Evolutionary conservation across 2,888 invertebrate species (phyloP).

Genomic region (Chrysolina oricalcia): DNA sequence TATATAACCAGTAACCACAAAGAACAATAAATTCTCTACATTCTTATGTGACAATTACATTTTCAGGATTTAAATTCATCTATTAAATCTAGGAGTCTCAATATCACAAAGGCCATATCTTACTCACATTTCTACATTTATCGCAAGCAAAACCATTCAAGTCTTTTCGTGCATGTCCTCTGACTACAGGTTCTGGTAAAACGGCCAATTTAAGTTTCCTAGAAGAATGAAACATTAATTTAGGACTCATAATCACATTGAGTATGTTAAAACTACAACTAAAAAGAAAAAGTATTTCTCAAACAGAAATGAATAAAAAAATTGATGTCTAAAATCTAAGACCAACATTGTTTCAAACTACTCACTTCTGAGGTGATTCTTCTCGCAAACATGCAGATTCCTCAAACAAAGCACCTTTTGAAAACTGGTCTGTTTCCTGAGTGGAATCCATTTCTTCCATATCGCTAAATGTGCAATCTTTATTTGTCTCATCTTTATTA

Average conservation of each 20-base stretch:
- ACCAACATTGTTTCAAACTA: slow-evolving; percentile 13
- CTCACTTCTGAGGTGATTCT: slow-evolving; percentile 34
- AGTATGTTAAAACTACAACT: too few species aligned
- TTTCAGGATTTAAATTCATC: too few species aligned
- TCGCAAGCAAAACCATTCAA: slow-evolving; percentile 62
- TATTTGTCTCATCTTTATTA: slow-evolving; percentile 46
- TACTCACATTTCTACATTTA: slow-evolving; percentile 58
- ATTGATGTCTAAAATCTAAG: too few species aligned
- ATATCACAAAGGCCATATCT: background rate
- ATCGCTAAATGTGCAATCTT: slow-evolving; percentile 7
- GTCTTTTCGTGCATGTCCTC: slow-evolving; percentile 60
- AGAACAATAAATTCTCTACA: too few species aligned
- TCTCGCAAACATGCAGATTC: slow-evolving; percentile 19
- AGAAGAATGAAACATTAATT: too few species aligned
- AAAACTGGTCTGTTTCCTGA: slow-evolving; percentile 52
- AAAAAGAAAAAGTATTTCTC: too few species aligned
- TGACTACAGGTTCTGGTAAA: slow-evolving; percentile 53
- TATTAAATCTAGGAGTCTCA: too few species aligned
- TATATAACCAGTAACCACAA: too few species aligned
- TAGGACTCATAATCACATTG: slow-evolving; percentile 1
- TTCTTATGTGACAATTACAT: too few species aligned
- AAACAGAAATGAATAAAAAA: background rate
- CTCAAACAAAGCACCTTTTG: slow-evolving; percentile 46
- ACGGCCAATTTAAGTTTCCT: slow-evolving; percentile 43
- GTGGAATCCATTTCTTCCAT: slow-evolving; percentile 36